phyloP scores from a whole-genome alignment of 2,888 invertebrate genomes.

The Latrodectus hesperus region DNA sequence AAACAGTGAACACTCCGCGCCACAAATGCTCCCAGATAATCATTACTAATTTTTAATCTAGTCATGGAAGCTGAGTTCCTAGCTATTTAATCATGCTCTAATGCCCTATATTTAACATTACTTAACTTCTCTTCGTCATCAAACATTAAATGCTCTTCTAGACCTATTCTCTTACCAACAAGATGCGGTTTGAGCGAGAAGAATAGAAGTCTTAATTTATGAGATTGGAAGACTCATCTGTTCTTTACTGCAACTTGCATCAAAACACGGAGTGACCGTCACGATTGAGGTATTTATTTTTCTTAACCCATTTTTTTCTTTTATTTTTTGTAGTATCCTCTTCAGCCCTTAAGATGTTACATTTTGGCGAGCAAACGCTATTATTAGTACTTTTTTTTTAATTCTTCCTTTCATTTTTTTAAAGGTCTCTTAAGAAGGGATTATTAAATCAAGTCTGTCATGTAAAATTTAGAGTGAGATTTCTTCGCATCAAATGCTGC shows the following conservation, averaged over 20 bases:
- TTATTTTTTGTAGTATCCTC: background rate
- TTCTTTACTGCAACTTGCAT: background rate
- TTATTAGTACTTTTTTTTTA: background rate
- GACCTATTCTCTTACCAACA: too few relatives aligned
- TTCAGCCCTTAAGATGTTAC: background rate
- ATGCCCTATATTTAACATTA: constrained; percentile 1
- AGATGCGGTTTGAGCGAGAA: too few relatives aligned
- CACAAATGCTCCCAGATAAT: too few relatives aligned
- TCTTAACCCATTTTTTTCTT: background rate
- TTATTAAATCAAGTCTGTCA: background rate
- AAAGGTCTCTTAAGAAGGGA: background rate
- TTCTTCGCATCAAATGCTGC: background rate
- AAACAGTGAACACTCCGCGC: too few relatives aligned
- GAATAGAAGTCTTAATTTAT: background rate
- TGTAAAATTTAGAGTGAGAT: background rate
- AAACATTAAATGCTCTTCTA: background rate
- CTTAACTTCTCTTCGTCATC: background rate
- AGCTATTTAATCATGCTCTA: background rate
- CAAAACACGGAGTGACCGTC: constrained; percentile 12
- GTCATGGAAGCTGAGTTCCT: background rate
- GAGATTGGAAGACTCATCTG: background rate
- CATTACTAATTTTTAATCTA: too few relatives aligned
- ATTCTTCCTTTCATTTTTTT: background rate
- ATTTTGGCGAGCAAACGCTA: background rate
- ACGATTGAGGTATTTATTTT: constrained; percentile 25